Evolutionary conservation across 1,140 invertebrate species (phyloP).

Genomic region (Mercenaria mercenaria): DNA sequence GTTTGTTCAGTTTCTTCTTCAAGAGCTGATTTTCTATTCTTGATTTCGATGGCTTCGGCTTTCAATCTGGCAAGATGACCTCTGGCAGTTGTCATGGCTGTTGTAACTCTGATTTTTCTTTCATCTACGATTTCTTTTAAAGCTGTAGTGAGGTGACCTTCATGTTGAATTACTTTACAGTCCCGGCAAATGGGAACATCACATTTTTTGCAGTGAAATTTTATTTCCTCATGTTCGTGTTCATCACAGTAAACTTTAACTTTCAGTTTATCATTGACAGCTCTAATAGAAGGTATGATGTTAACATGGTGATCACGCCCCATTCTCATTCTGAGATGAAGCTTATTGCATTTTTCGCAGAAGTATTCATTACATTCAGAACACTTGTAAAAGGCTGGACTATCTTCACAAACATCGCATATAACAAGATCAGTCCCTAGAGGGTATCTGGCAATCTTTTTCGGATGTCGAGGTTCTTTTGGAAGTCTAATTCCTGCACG

Average conservation of each 20-base stretch:
- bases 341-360: slow-evolving; percentile 59
- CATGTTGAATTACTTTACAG: slow-evolving; percentile 55
- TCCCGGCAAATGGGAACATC: slow-evolving; percentile 57
- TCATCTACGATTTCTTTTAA: slow-evolving; percentile 49
- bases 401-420: slow-evolving; percentile 60
- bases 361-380: slow-evolving; percentile 63
- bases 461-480: slow-evolving; percentile 29
- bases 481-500: slow-evolving; percentile 55
- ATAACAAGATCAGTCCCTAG: slow-evolving; percentile 45
- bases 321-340: slow-evolving; percentile 63
- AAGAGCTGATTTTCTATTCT: slow-evolving; percentile 27
- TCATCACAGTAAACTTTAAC: slow-evolving; percentile 52
- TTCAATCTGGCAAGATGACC: slow-evolving; percentile 56
- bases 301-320: slow-evolving; percentile 51
- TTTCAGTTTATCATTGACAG: slow-evolving; percentile 50
- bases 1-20: slow-evolving; percentile 51
- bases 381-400: slow-evolving; percentile 62
- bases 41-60: slow-evolving; percentile 56
- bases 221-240: slow-evolving; percentile 56
- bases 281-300: slow-evolving; percentile 49
- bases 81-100: slow-evolving; percentile 46
- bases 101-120: slow-evolving; percentile 27
- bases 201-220: slow-evolving; percentile 57
- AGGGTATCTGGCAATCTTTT: slow-evolving; percentile 15
- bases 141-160: slow-evolving; percentile 48